A percentile compares a stretch with the other conserved stretches of the same genome.
Evolutionary conservation across 2,797 vertebrate species (phyloP).

Genomic region (Etheostoma perlongum): DNA sequence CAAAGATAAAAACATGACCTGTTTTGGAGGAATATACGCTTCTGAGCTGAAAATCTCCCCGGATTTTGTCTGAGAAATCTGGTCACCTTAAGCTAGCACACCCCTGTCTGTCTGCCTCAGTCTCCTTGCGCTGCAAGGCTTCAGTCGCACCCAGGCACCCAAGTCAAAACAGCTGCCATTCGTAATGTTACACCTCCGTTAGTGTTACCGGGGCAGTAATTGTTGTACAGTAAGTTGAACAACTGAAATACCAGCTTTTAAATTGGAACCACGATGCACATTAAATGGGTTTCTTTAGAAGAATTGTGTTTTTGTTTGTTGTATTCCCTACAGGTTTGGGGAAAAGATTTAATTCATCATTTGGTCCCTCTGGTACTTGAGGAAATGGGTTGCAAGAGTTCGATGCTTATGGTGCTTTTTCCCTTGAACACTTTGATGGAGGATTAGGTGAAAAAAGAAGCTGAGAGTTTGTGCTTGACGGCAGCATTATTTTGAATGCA

Average conservation of each 20-base stretch:
- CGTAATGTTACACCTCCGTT: too few species aligned
- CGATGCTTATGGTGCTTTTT: conserved; percentile 7
- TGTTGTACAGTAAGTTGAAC: conserved; percentile 19
- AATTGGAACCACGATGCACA: background rate
- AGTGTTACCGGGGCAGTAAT: too few species aligned
- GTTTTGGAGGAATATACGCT: too few species aligned
- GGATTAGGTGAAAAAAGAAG: conserved; percentile 9
- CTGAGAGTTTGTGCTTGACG: background rate
- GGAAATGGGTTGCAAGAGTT: conserved; percentile 32
- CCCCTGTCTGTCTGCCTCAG: too few species aligned
- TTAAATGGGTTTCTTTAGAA: conserved; percentile 20
- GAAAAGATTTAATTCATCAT: conserved; percentile 38
- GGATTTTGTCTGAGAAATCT: too few species aligned
- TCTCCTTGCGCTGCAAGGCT: too few species aligned
- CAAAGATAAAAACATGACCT: too few species aligned
- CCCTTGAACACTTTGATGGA: conserved; percentile 31
- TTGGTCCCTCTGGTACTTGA: conserved; percentile 26
- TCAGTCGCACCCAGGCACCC: too few species aligned
- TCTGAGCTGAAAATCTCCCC: too few species aligned
- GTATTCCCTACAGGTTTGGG: conserved; percentile 15
- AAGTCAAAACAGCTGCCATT: too few species aligned
- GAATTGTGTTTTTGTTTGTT: conserved; percentile 22
- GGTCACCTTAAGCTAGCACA: too few species aligned
- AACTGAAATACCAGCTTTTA: conserved; percentile 22
- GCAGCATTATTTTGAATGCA: background rate